phyloP scores from a whole-genome alignment of 2,113 vertebrate genomes.

The Neogale vison region DNA sequence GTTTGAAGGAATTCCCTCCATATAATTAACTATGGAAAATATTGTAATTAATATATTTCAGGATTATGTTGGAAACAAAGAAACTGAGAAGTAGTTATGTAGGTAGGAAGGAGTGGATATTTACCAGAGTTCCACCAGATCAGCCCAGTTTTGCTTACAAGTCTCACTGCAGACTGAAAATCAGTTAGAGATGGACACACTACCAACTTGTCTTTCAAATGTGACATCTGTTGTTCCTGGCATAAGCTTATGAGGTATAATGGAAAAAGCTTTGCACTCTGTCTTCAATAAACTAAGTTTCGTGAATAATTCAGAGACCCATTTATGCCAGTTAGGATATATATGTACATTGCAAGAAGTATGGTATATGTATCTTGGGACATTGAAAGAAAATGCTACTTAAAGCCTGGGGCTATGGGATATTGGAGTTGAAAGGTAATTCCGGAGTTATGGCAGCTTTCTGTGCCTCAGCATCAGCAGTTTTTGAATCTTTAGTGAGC shows the following conservation, averaged over 20 bases:
- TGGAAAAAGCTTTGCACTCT: neutral
- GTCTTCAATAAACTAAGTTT: conserved; percentile 47
- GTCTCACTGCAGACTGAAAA: neutral
- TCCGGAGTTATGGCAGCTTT: neutral
- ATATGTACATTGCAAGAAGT: neutral
- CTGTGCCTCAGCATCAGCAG: neutral
- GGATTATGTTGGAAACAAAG: neutral
- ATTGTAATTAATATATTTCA: neutral
- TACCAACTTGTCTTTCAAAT: neutral
- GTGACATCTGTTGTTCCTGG: neutral
- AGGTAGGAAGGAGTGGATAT: neutral
- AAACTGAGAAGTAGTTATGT: neutral
- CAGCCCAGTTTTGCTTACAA: neutral
- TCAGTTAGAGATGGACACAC: neutral
- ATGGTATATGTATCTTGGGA: neutral
- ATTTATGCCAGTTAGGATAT: conserved; percentile 26
- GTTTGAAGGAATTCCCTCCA: neutral
- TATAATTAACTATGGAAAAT: neutral
- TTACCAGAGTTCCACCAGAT: neutral
- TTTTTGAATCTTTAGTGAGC: neutral
- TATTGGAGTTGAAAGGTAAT: neutral
- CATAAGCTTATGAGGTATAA: conserved; percentile 21
- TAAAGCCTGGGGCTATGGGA: neutral
- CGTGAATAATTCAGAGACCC: conserved; percentile 58
- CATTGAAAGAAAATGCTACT: conserved; percentile 2